These are phyloP conservation scores for Ips nitidus DNA, from an alignment of 1,140 invertebrate species.

Conservation along the genomic window DNA sequence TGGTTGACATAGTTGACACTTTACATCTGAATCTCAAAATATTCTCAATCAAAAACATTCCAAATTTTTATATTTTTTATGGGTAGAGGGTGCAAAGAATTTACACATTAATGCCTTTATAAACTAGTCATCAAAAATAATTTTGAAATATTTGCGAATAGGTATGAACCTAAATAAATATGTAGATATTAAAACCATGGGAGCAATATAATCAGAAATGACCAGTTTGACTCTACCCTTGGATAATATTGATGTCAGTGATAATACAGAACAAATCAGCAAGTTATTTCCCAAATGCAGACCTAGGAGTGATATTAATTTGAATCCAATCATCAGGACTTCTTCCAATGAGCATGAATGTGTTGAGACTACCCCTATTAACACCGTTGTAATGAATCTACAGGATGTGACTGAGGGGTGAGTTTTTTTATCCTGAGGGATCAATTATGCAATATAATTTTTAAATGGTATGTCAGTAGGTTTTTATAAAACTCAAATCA, in stretches of 20 bases:
- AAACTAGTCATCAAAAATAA: too few relatives aligned
- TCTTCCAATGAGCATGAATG: constrained; percentile 51
- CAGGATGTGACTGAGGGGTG: constrained; percentile 55
- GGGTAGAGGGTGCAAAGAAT: too few relatives aligned
- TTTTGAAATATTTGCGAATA: too few relatives aligned
- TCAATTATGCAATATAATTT: too few relatives aligned
- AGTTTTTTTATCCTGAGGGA: constrained; percentile 25
- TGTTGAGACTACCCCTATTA: constrained; percentile 47
- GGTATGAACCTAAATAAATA: too few relatives aligned
- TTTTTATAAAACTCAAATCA: too few relatives aligned
- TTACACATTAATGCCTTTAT: too few relatives aligned
- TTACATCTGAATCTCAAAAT: too few relatives aligned
- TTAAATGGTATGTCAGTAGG: too few relatives aligned
- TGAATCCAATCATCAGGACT: constrained; percentile 58
- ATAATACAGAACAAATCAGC: constrained; percentile 72
- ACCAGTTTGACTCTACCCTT: constrained; percentile 56
- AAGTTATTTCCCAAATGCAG: constrained; percentile 82
- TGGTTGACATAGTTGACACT: too few relatives aligned
- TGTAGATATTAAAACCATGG: constrained; percentile 23
- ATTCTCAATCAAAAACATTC: too few relatives aligned
- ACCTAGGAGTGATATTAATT: constrained; percentile 63
- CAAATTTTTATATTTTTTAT: too few relatives aligned
- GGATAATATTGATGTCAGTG: constrained; percentile 55
- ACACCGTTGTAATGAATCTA: constrained; percentile 48
- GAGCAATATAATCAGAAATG: constrained; percentile 51